Percentiles rank a stretch among this genome's conserved stretches.
Evolutionary conservation across 1,140 invertebrate genomes (phyloP).

Genomic region (Drosophila mayri): DNA sequence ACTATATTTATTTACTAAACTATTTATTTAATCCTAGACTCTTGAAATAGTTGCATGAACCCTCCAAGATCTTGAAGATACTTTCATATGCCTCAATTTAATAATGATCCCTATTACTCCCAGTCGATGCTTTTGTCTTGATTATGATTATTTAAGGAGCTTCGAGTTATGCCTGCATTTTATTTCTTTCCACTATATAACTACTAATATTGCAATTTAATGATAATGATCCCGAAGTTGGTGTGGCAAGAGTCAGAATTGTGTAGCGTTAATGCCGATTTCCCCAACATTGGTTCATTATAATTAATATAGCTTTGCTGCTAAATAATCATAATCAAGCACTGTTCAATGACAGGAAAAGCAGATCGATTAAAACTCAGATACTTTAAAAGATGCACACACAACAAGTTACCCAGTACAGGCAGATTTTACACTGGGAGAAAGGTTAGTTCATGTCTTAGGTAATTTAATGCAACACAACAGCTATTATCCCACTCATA

Average conservation of each 20-base stretch:
- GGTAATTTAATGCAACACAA: background rate
- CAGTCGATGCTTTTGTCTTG: background rate
- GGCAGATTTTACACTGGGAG: slow-evolving; percentile 11
- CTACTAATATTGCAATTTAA: too few species aligned
- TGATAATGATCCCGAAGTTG: background rate
- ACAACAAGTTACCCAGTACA: background rate
- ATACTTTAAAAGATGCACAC: background rate
- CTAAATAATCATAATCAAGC: slow-evolving; percentile 10
- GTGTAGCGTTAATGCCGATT: too few species aligned
- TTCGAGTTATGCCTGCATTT: slow-evolving; percentile 1
- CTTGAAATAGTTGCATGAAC: slow-evolving; percentile 21
- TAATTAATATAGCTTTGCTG: background rate
- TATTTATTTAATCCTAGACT: background rate
- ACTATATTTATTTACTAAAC: background rate
- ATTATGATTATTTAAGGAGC: background rate
- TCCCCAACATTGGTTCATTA: too few species aligned
- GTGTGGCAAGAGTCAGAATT: background rate
- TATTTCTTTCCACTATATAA: background rate
- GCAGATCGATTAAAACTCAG: background rate
- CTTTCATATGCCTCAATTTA: background rate
- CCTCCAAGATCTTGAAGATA: background rate
- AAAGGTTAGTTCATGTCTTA: slow-evolving; percentile 19
- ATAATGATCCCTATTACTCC: background rate
- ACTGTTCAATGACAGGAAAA: background rate
- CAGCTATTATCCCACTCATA: background rate